Conservation (phyloP, 2,888 invertebrate species). For the Hypena proboscidalis region DNA sequence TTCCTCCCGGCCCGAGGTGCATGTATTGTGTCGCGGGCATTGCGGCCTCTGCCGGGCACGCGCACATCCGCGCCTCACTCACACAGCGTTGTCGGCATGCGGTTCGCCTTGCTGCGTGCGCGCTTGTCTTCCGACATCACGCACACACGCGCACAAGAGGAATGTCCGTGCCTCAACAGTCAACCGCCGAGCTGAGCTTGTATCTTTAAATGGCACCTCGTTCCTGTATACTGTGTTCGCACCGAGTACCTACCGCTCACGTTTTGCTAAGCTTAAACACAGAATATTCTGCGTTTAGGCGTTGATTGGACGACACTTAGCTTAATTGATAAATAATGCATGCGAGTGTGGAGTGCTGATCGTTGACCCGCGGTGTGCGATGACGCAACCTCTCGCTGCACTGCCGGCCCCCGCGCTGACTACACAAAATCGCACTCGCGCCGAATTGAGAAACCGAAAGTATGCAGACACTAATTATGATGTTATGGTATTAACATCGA, state of each 20-base stretch:
- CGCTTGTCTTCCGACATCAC: neutral
- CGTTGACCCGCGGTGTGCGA: slow-evolving; percentile 6
- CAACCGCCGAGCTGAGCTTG: neutral
- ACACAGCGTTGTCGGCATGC: too few species aligned
- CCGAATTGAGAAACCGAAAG: slow-evolving; percentile 9
- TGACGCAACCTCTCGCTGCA: slow-evolving; percentile 5
- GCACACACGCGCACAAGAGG: neutral
- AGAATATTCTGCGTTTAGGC: neutral
- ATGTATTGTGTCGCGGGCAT: too few species aligned
- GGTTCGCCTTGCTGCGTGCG: neutral
- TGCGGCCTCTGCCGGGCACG: neutral
- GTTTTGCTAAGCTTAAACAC: neutral
- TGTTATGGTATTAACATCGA: too few species aligned
- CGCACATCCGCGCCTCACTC: neutral
- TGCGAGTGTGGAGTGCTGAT: slow-evolving; percentile 5
- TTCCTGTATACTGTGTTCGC: neutral
- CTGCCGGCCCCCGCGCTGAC: neutral
- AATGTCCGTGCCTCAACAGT: neutral
- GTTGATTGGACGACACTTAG: neutral
- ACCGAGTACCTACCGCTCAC: neutral
- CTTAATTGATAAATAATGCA: slow-evolving; percentile 7
- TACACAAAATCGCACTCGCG: too few species aligned
- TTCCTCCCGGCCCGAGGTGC: neutral
- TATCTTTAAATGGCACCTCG: slow-evolving; percentile 2
- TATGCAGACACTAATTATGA: neutral